Conservation (phyloP, 2,113 vertebrate species). For the Salvator merianae region DNA sequence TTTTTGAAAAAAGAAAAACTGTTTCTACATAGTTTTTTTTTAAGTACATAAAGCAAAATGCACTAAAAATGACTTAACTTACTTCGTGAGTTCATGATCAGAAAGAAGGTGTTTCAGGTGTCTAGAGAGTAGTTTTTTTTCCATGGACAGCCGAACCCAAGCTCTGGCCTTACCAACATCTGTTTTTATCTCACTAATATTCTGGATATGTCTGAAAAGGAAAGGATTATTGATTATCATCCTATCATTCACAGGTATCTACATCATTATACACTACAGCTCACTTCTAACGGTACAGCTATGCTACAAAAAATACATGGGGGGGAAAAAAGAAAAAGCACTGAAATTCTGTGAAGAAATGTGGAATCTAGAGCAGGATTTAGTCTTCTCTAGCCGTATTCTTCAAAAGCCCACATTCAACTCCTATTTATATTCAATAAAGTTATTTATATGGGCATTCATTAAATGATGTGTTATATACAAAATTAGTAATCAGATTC, state of each 20-base stretch:
- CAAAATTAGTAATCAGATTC: not conserved
- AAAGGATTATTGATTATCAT: not conserved
- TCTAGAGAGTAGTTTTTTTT: constrained; percentile 96
- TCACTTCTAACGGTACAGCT: not conserved
- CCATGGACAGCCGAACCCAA: constrained; percentile 98
- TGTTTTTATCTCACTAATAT: constrained; percentile 97
- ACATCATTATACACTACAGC: not conserved
- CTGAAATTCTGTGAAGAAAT: not conserved
- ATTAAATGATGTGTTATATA: not conserved
- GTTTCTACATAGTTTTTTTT: not conserved
- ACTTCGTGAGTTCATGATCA: constrained; percentile 96
- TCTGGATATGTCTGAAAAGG: constrained; percentile 91
- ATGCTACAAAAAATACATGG: too few species aligned
- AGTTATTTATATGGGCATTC: too few species aligned
- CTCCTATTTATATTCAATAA: too few species aligned
- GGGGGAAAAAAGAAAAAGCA: not conserved
- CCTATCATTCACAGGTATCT: not conserved
- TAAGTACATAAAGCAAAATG: not conserved
- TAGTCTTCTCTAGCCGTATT: not conserved
- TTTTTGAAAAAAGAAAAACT: not conserved
- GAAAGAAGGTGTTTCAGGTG: constrained; percentile 96
- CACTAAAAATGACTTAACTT: constrained; percentile 57
- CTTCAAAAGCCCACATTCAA: too few species aligned
- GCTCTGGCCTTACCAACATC: constrained; percentile 97
- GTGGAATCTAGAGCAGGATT: not conserved